phyloP scores from a whole-genome alignment of 2,888 invertebrate genomes.

The Latrodectus hesperus region DNA sequence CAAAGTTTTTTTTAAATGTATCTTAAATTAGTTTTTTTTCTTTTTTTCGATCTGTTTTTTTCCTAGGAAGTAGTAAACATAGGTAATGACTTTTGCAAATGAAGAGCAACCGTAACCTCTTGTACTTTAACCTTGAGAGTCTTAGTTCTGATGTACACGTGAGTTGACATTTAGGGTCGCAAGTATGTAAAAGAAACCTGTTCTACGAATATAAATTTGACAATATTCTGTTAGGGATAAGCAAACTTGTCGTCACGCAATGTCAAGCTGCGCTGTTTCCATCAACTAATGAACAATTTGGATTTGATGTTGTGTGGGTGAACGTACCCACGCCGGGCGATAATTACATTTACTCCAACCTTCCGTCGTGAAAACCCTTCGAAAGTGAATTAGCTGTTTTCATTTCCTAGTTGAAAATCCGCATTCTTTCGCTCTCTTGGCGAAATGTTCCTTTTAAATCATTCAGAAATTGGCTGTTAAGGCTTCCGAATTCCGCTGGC shows the following conservation, averaged over 20 bases:
- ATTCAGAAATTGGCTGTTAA: not conserved
- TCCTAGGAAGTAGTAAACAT: too few relatives aligned
- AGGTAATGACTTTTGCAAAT: too few relatives aligned
- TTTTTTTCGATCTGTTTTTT: too few relatives aligned
- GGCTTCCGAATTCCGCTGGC: too few relatives aligned
- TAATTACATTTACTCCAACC: not conserved
- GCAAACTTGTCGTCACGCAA: not conserved
- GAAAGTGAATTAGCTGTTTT: not conserved
- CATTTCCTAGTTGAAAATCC: conserved; percentile 16
- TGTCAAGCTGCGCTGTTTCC: not conserved
- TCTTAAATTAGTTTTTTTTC: too few relatives aligned
- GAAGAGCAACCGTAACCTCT: too few relatives aligned
- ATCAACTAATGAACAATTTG: conserved; percentile 31
- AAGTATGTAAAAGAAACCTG: too few relatives aligned
- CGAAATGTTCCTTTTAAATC: not conserved
- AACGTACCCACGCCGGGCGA: conserved; percentile 2
- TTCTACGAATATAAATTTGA: not conserved
- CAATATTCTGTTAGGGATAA: not conserved
- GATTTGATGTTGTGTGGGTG: conserved; percentile 15
- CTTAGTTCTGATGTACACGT: too few relatives aligned
- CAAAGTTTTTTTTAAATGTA: too few relatives aligned
- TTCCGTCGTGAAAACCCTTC: not conserved
- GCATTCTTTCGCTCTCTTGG: too few relatives aligned
- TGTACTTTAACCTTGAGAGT: too few relatives aligned
- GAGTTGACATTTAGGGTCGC: too few relatives aligned